Base-by-base conservation (phyloP, 2,113 vertebrate species). In the Haliaeetus leucogaster region DNA sequence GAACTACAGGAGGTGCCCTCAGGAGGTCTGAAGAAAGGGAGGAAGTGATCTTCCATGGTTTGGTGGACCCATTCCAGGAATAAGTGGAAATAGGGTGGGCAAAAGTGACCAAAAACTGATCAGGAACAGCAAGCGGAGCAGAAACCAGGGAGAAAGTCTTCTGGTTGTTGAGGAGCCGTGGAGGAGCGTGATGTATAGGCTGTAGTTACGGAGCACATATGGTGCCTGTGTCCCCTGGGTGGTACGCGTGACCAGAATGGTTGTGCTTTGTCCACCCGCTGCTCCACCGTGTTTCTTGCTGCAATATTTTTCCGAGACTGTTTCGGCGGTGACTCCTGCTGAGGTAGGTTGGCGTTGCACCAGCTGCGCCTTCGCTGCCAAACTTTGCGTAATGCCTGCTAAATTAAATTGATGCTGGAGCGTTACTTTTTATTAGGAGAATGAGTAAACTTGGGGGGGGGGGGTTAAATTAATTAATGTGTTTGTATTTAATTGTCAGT, bases 401-500 rank as follows among this genome's bases (percentile, higher is more conserved):
- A 1, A 10, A 30, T 3, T 3, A 16, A 13, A 42, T 1, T 6
- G 1, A 7, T 10, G 0, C 40, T 0, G 25, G 11, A n/a, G 56
- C 8, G 0, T 22, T 23, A 3, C 21, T 36, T 42, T 20, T 40
- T 6, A 29, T 8, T 5, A 10, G 53, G 38, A n/a, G 43, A n/a
- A 30, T 4, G 34, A 10, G 23, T 59, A 42, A 66, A 36, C 9
- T 53, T 17, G 27, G 87, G 89, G 96, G 77, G 17, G 13, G 0
- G 40, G 30, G 18, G 7, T 3, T 66, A 79, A 97, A 98, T 98
- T 96, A 97, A 97, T 97, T 93, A 96, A 96, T 80, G 92, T 94
- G 96, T 82, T 97, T 93, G 84, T 89, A 90, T 96, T 96, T 90
- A 94, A 74, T 84, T 91, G 94, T 82, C 63, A 87, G 95, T 95